phyloP scores from a whole-genome alignment of 2,888 invertebrate species.

The Stratiomys singularior region DNA sequence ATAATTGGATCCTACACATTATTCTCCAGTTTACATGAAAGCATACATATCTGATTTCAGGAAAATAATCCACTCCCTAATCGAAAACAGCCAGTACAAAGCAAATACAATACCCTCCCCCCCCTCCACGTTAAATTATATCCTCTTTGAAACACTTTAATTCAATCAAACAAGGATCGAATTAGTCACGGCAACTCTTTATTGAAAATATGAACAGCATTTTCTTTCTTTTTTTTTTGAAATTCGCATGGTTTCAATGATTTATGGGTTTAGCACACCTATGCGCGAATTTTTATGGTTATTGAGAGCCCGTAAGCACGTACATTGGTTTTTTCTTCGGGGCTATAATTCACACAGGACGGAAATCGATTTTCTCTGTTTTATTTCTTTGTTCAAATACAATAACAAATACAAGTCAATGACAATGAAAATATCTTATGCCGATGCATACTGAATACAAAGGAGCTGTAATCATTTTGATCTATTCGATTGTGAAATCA shows the following conservation, averaged over 20 bases:
- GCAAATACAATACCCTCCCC: too few relatives aligned
- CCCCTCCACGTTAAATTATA: too few relatives aligned
- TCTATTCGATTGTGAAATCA: too few relatives aligned
- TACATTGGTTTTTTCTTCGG: conserved; percentile 31
- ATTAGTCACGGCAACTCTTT: neutral
- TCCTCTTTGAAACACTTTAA: neutral
- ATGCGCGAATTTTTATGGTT: conserved; percentile 44
- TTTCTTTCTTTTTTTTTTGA: neutral
- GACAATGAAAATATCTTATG: too few relatives aligned
- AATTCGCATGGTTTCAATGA: conserved; percentile 40
- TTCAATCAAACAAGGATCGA: neutral
- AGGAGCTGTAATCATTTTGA: too few relatives aligned
- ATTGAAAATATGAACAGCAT: conserved; percentile 3
- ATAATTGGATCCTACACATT: too few relatives aligned
- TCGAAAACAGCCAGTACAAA: too few relatives aligned
- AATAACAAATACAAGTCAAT: neutral
- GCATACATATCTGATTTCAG: too few relatives aligned
- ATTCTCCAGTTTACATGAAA: too few relatives aligned
- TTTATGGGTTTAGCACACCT: conserved; percentile 42
- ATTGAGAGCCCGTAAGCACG: conserved; percentile 41
- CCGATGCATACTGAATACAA: too few relatives aligned
- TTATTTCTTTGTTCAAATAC: conserved; percentile 13
- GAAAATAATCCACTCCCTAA: too few relatives aligned
- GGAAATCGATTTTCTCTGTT: conserved; percentile 40
- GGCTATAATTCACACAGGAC: conserved; percentile 29